These are phyloP conservation scores for Helogale parvula DNA, from an alignment of 2,113 vertebrate species.

Conservation along the genomic window DNA sequence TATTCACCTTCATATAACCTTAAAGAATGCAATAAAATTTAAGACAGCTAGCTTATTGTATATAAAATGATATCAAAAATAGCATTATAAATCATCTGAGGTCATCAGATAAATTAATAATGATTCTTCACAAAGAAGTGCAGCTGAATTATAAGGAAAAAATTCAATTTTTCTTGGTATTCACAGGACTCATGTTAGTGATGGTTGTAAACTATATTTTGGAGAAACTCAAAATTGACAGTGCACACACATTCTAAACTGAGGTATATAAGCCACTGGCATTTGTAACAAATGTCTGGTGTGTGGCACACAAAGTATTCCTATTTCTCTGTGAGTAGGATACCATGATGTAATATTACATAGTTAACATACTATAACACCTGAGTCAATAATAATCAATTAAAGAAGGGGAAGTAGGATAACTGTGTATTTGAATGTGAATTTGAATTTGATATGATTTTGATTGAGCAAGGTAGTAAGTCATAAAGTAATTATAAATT, in stretches of 20 bases:
- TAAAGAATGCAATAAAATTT: slow-evolving; percentile 9
- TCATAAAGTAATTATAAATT: slow-evolving; percentile 26
- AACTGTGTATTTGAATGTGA: background rate
- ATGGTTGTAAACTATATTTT: background rate
- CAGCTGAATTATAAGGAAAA: background rate
- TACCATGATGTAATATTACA: background rate
- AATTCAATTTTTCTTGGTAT: background rate
- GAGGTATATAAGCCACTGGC: background rate
- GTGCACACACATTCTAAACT: background rate
- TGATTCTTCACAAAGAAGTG: background rate
- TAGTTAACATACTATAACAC: background rate
- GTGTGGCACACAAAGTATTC: background rate
- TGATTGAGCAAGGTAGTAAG: background rate
- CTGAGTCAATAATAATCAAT: slow-evolving; percentile 8
- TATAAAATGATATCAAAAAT: background rate
- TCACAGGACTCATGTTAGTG: background rate
- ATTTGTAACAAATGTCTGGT: background rate
- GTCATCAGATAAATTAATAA: background rate
- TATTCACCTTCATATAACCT: background rate
- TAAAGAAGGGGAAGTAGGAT: background rate
- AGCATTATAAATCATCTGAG: background rate
- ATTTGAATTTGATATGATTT: background rate
- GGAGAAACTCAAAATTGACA: background rate
- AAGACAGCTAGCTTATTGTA: background rate
- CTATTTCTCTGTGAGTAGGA: background rate